These are phyloP conservation scores for Stichopus horrens DNA, from an alignment of 53 echinoderm and acorn worm species.

Conservation along the genomic window DNA sequence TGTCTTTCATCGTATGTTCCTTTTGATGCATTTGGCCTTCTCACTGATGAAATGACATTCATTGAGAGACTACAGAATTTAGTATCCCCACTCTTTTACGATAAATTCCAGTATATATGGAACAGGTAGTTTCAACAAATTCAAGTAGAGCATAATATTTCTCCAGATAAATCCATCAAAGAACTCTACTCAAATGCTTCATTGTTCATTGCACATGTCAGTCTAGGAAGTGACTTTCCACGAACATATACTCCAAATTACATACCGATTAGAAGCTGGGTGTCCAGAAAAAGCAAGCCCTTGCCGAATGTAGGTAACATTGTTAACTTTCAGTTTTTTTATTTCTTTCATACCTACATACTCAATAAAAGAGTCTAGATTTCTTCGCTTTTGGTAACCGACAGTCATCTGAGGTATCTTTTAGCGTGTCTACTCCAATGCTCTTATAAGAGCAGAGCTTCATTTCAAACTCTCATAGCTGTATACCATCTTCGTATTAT, in stretches of 20 bases:
- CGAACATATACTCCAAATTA: constrained; percentile 48
- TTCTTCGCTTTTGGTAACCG: too few relatives aligned
- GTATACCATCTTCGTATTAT: too few relatives aligned
- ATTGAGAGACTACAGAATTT: constrained; percentile 52
- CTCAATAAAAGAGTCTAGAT: too few relatives aligned
- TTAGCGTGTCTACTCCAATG: too few relatives aligned
- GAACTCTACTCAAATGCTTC: constrained; percentile 35
- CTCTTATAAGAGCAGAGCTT: too few relatives aligned
- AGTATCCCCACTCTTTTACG: background rate
- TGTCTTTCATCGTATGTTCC: constrained; percentile 70
- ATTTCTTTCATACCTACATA: too few relatives aligned
- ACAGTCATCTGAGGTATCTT: too few relatives aligned
- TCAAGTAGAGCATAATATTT: constrained; percentile 12
- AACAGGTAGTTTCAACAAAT: background rate
- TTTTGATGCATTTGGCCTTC: constrained; percentile 30
- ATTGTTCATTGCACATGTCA: constrained; percentile 37
- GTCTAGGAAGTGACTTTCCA: constrained; percentile 30
- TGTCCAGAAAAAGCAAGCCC: constrained; percentile 19
- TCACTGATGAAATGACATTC: constrained; percentile 62
- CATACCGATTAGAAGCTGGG: constrained; percentile 36
- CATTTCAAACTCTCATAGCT: too few relatives aligned
- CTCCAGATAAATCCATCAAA: constrained; percentile 7
- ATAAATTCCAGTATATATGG: background rate
- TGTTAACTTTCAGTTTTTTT: too few relatives aligned
- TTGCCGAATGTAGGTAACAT: constrained; percentile 45